Conservation (phyloP, 2,797 vertebrate genomes). For the Potorous gilbertii region DNA sequence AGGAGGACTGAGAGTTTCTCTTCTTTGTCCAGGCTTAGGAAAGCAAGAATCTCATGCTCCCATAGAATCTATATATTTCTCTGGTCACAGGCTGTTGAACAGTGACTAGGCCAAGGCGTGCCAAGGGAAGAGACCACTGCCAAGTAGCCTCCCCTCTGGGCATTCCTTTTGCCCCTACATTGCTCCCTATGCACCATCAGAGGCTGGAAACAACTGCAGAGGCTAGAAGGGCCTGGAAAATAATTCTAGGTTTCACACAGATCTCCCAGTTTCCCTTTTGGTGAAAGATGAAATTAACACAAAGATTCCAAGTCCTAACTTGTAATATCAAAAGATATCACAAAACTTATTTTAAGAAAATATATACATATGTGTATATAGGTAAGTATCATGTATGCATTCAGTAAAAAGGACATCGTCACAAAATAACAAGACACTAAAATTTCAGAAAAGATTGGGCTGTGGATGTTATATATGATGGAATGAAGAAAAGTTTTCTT, state of each 20-base stretch:
- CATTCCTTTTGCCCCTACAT: neutral
- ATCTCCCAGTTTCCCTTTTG: neutral
- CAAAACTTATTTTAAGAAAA: neutral
- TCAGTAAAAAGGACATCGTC: neutral
- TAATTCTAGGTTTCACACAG: neutral
- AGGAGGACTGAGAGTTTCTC: neutral
- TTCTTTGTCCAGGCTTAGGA: neutral
- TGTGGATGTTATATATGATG: neutral
- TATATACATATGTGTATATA: neutral
- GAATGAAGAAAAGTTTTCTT: neutral
- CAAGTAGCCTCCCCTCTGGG: neutral
- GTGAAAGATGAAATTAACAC: neutral
- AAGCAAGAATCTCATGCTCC: neutral
- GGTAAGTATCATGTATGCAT: neutral
- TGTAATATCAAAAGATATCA: neutral
- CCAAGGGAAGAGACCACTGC: neutral
- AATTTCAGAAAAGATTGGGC: neutral
- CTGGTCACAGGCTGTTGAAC: neutral
- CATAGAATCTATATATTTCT: neutral
- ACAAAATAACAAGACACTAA: neutral
- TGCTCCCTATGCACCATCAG: neutral
- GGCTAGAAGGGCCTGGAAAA: neutral
- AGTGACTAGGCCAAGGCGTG: neutral
- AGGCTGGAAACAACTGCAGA: neutral
- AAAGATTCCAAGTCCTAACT: neutral